Conservation (phyloP, 2,113 vertebrate genomes). For the Pedetes capensis region DNA sequence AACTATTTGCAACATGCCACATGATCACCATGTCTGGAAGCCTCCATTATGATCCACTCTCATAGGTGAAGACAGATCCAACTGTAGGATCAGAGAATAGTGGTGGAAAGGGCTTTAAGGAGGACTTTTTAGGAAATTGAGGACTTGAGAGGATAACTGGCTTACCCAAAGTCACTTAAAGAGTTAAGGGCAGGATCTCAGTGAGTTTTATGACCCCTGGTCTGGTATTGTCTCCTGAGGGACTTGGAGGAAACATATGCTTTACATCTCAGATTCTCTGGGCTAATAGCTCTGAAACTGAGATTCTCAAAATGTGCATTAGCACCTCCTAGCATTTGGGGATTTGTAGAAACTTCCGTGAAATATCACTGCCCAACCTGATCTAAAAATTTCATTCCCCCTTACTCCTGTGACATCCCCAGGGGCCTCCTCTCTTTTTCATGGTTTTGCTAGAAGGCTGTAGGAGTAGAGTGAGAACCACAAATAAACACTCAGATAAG, state of each 20-base stretch:
- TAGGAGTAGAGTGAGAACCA: neutral
- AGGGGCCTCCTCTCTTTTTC: neutral
- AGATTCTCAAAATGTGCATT: conserved; percentile 1
- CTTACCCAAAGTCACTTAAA: neutral
- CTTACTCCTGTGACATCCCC: neutral
- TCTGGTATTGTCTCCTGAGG: neutral
- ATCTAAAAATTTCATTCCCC: neutral
- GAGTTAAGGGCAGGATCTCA: neutral
- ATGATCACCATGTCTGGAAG: neutral
- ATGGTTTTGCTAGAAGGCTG: neutral
- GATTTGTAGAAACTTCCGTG: conserved; percentile 32
- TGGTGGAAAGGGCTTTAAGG: neutral
- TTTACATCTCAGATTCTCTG: neutral
- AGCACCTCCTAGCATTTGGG: neutral
- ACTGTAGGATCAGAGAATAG: neutral
- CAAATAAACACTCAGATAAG: neutral
- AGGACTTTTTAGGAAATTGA: neutral
- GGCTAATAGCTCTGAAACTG: neutral
- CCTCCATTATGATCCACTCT: neutral
- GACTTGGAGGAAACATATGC: neutral
- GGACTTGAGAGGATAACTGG: neutral
- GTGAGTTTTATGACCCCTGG: neutral
- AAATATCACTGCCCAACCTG: neutral
- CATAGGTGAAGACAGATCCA: neutral
- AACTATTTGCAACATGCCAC: neutral